phyloP scores from a whole-genome alignment of 2,888 invertebrate genomes.

The Lithosia quadra region DNA sequence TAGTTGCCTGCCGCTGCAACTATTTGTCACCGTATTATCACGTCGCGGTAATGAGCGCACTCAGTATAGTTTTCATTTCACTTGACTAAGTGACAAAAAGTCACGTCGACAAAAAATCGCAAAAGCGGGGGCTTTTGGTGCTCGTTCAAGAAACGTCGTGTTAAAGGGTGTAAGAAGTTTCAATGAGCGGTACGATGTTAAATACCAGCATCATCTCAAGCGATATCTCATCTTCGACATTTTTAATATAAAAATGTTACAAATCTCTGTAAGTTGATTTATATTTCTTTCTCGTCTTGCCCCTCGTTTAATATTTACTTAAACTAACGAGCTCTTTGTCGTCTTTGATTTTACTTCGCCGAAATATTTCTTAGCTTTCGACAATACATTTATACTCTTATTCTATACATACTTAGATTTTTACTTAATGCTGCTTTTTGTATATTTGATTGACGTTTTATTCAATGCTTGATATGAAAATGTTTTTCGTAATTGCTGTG shows the following conservation, averaged over 20 bases:
- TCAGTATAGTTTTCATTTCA: too few relatives aligned
- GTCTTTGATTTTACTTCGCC: constrained; percentile 3
- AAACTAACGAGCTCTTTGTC: constrained; percentile 11
- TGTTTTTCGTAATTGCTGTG: too few relatives aligned
- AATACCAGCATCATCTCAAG: not conserved
- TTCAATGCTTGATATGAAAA: not conserved
- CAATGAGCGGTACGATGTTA: not conserved
- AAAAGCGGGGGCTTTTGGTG: too few relatives aligned
- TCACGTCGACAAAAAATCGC: too few relatives aligned
- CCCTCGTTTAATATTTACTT: not conserved
- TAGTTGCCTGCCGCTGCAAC: too few relatives aligned
- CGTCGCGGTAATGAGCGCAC: too few relatives aligned
- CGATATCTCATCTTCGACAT: not conserved
- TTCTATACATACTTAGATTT: not conserved
- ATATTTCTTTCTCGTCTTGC: not conserved
- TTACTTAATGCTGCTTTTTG: not conserved
- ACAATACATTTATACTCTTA: constrained; percentile 1
- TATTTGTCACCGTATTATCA: too few relatives aligned
- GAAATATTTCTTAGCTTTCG: not conserved
- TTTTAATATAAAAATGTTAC: not conserved
- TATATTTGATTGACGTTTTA: not conserved
- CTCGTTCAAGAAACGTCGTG: too few relatives aligned
- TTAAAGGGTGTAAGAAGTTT: too few relatives aligned
- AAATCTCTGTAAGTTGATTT: not conserved
- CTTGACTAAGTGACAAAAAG: too few relatives aligned